These are phyloP conservation scores for Oscarella lobularis DNA, from an alignment of 37 sponge, comb jelly and placozoan genomes.

Conservation along the genomic window DNA sequence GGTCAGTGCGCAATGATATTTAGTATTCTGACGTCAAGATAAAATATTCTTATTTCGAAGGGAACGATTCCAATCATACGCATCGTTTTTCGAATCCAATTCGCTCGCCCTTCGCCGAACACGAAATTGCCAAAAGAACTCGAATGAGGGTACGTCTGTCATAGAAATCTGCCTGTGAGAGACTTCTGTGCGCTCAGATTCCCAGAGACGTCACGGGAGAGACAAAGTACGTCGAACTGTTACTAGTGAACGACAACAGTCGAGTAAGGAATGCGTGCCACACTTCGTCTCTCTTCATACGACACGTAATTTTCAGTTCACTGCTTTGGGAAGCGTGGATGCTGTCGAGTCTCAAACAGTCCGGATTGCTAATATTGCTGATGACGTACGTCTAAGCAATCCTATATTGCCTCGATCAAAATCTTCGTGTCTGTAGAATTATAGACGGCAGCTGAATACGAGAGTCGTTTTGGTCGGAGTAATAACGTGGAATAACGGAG, in stretches of 20 bases:
- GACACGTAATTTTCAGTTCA: not conserved
- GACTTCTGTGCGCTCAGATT: not conserved
- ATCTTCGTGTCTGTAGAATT: not conserved
- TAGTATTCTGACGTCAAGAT: too few species aligned
- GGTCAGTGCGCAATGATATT: too few species aligned
- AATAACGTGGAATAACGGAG: not conserved
- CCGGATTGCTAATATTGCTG: not conserved
- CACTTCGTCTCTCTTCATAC: not conserved
- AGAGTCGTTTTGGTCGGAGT: not conserved
- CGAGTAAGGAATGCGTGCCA: not conserved
- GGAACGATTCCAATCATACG: too few species aligned
- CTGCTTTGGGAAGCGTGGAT: not conserved
- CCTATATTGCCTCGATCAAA: not conserved
- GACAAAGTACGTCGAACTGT: not conserved
- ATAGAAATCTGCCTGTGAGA: too few species aligned
- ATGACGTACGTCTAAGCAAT: not conserved
- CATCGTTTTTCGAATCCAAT: too few species aligned
- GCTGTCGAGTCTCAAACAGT: not conserved
- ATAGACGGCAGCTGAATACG: not conserved
- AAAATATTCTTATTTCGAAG: too few species aligned
- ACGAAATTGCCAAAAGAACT: too few species aligned
- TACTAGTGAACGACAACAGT: not conserved
- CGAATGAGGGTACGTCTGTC: too few species aligned
- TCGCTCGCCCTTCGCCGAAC: too few species aligned
- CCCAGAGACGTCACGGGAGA: not conserved